Conservation (phyloP, 2,888 invertebrate genomes). For the Nysson spinosus region DNA sequence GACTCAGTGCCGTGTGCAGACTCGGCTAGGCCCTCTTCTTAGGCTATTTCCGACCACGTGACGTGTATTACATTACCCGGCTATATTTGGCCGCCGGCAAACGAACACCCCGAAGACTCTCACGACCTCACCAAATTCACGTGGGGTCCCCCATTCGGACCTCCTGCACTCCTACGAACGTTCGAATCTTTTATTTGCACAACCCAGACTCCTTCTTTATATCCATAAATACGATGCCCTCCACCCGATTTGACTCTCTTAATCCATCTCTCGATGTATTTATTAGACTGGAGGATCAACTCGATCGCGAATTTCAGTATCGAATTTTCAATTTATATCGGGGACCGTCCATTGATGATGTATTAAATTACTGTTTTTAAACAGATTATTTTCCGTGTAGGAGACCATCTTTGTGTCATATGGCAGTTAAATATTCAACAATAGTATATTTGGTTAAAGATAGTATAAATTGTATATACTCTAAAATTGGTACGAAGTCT, state of each 20-base stretch:
- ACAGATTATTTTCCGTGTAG: no score
- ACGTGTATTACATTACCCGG: slow-evolving; percentile 80
- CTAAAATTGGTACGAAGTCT: no score
- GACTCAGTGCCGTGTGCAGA: slow-evolving; percentile 79
- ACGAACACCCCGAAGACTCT: slow-evolving; percentile 53
- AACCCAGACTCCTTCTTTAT: neutral
- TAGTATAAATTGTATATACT: no score
- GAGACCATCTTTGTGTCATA: no score
- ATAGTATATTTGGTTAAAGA: no score
- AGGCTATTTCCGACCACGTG: slow-evolving; percentile 80
- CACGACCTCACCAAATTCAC: slow-evolving; percentile 53
- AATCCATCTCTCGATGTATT: no score
- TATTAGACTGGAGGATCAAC: no score
- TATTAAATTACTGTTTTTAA: no score
- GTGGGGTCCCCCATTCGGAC: slow-evolving; percentile 26
- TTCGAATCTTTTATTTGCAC: slow-evolving; percentile 21
- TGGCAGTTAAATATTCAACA: no score
- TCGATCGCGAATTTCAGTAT: no score
- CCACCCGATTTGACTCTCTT: neutral
- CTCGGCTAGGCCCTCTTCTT: slow-evolving; percentile 76
- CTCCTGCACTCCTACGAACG: slow-evolving; percentile 10
- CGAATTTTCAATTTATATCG: no score
- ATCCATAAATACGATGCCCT: neutral
- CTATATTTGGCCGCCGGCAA: slow-evolving; percentile 79
- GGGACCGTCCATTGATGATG: no score